Base-by-base conservation (phyloP, 2,888 invertebrate species). In the Aricia artaxerxes region DNA sequence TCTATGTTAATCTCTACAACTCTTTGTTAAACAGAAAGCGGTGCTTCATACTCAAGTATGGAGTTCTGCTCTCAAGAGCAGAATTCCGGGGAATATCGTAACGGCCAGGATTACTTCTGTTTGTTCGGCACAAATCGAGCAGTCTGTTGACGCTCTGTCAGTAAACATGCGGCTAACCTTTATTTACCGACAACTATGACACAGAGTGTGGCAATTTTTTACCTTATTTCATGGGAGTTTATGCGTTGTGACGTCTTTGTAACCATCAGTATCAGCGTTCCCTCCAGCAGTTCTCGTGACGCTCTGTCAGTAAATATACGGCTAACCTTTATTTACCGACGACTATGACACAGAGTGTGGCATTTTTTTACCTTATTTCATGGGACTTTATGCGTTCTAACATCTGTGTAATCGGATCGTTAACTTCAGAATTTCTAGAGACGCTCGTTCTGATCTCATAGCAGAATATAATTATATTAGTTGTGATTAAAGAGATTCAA, bases 61-160 rank as follows among this genome's bases (percentile, higher is more conserved):
- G 24, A 24, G 24, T 24, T 24, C 24, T 38, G 69, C 24, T 24
- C 24, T 24, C 24, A 24, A 31, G 64, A 69, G 31, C 69, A 35
- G 80, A 81, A 80, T 80, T 78, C 80, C 77, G 13, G 79, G 64
- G 80, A 78, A 80, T 79, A 80, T 78, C 78, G 78, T 81, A 83
- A 82, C 84, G 80, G 83, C 82, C 83, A 81, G 84, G 85, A 86
- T 86, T 91, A 91, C 88, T 87, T 89, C 88, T 93, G 92, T 93
- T 93, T 93, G 89, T 89, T 84, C 87, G 86, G 89, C 90, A 90
- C 90, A 91, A 93, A 92, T 91, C 89, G 91, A 89, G 88, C 91
- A 91, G 86, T 90, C 87, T 92, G 90, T 93, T 92, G 91, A 93
- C 92, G 89, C 88, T 89, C 91, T 90, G 91, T 90, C 89, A 90